phyloP scores from a whole-genome alignment of 2,797 vertebrate genomes.

The Chlorospingus semifuscus region DNA sequence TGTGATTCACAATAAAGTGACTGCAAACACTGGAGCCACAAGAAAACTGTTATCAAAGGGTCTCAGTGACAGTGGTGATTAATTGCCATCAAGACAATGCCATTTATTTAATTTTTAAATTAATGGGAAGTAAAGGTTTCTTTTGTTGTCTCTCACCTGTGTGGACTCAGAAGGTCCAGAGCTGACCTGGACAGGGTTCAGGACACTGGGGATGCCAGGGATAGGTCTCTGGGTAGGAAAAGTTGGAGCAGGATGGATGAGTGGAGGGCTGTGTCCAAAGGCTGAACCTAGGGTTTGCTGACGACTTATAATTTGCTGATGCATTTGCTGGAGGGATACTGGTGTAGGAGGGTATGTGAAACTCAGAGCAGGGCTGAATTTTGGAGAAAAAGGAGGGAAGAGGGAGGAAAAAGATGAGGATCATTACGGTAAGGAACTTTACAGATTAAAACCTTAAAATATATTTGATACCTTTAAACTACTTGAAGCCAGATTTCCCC shows the following conservation, averaged over 20 bases:
- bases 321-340: constrained; percentile 91
- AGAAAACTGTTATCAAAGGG: constrained; percentile 28
- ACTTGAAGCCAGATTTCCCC: not conserved
- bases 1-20: constrained; percentile 16
- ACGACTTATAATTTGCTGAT: constrained; percentile 92
- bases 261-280: constrained; percentile 95
- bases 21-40: not conserved
- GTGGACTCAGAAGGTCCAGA: constrained; percentile 86
- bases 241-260: constrained; percentile 92
- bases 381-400: constrained; percentile 11
- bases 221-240: constrained; percentile 92
- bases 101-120: constrained; percentile 1
- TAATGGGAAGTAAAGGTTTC: not conserved
- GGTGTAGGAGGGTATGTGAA: constrained; percentile 95
- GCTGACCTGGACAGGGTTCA: constrained; percentile 87
- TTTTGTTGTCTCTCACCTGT: constrained; percentile 83
- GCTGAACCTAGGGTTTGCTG: constrained; percentile 92
- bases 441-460: not conserved
- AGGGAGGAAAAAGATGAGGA: not conserved
- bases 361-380: constrained; percentile 87
- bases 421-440: not conserved
- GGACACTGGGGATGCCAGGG: constrained; percentile 87
- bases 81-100: constrained; percentile 68
- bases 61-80: constrained; percentile 74
- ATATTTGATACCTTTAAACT: not conserved